phyloP scores from a whole-genome alignment of 2,888 invertebrate genomes.

The Lasius fuliginosus region DNA sequence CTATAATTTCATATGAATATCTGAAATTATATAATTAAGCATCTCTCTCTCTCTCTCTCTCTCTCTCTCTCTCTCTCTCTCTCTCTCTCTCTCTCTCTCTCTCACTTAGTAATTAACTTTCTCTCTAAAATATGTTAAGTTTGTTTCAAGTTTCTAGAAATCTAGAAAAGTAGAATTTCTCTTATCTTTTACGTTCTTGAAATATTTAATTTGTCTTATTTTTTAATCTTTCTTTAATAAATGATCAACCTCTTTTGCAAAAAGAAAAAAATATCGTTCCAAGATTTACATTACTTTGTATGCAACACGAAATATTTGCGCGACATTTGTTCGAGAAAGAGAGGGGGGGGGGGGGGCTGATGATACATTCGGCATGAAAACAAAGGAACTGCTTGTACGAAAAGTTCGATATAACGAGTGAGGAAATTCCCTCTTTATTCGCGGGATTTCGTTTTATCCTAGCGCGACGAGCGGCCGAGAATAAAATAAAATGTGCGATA shows the following conservation, averaged over 20 bases:
- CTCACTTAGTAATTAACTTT: no score
- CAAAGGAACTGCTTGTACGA: not conserved
- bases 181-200: not conserved
- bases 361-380: not conserved
- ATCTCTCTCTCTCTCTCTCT: no score
- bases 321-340: not conserved
- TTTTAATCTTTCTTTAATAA: not conserved
- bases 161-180: not conserved
- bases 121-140: not conserved
- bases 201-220: not conserved
- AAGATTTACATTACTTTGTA: not conserved
- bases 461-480: not conserved
- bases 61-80: no score
- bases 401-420: constrained; percentile 28
- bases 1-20: no score
- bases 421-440: constrained; percentile 8
- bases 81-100: not conserved
- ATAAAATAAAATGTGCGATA: constrained; percentile 14
- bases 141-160: not conserved
- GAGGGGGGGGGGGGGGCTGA: not conserved
- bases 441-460: not conserved
- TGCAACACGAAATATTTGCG: constrained; percentile 12
- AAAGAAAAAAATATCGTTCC: not conserved
- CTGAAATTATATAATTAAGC: no score
- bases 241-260: not conserved